Evolutionary conservation across 2,888 invertebrate genomes (phyloP).

Genomic region (Ischnus inquisitorius): DNA sequence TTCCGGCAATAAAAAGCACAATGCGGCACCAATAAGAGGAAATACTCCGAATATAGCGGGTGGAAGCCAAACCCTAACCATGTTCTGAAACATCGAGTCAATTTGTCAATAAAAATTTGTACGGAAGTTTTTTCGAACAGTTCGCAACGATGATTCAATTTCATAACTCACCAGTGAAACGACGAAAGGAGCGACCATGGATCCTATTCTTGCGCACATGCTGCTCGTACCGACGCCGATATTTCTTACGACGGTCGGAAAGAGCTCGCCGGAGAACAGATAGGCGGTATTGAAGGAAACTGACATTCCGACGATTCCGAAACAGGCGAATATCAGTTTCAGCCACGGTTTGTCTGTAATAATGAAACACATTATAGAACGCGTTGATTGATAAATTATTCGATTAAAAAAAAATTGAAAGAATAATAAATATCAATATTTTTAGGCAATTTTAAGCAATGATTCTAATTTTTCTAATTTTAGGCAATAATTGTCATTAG

Average conservation of each 20-base stretch:
- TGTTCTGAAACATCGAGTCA: slow-evolving; percentile 76
- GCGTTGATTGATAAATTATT: not conserved
- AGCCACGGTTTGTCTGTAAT: slow-evolving; percentile 86
- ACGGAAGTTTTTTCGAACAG: slow-evolving; percentile 5
- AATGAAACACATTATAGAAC: slow-evolving; percentile 36
- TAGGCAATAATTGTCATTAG: too few species aligned
- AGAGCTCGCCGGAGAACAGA: slow-evolving; percentile 94
- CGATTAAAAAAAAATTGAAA: not conserved
- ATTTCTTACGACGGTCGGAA: slow-evolving; percentile 95
- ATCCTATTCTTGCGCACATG: slow-evolving; percentile 94
- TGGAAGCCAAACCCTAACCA: slow-evolving; percentile 88
- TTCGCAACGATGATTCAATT: not conserved
- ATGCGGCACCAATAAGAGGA: slow-evolving; percentile 89
- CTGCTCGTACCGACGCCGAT: slow-evolving; percentile 95
- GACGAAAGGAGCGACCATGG: slow-evolving; percentile 94
- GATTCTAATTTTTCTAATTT: too few species aligned
- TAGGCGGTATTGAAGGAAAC: slow-evolving; percentile 95
- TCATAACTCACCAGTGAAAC: slow-evolving; percentile 87
- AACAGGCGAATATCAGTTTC: slow-evolving; percentile 89
- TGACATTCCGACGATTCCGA: slow-evolving; percentile 93
- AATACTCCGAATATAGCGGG: slow-evolving; percentile 91
- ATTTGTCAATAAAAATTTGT: slow-evolving; percentile 20
- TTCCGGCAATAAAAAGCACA: slow-evolving; percentile 91
- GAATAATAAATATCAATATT: not conserved
- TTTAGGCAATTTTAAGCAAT: too few species aligned